Conservation (phyloP, 1,140 invertebrate species). For the Anastrepha obliqua region DNA sequence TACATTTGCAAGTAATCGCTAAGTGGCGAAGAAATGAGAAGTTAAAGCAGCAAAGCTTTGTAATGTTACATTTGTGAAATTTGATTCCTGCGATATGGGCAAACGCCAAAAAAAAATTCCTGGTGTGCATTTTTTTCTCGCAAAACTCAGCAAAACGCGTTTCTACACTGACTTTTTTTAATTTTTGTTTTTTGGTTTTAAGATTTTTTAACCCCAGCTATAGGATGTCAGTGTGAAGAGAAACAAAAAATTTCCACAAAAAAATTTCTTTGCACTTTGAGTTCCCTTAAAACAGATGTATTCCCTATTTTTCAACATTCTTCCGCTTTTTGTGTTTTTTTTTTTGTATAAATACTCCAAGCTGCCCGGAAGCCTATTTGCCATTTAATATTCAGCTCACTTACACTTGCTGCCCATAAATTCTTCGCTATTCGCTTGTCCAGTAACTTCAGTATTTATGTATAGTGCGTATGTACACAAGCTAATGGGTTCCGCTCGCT, state of each 20-base stretch:
- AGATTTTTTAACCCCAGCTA: too few species aligned
- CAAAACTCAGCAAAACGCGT: too few species aligned
- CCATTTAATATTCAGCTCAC: conserved; percentile 41
- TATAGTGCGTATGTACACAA: too few species aligned
- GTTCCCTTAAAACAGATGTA: neutral
- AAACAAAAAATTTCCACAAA: neutral
- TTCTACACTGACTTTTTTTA: too few species aligned
- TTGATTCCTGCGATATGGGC: neutral
- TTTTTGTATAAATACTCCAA: neutral
- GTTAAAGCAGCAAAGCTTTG: neutral
- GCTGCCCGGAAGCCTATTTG: conserved; percentile 25
- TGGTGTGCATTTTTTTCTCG: too few species aligned
- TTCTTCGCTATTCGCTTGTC: neutral
- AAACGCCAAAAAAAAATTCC: too few species aligned
- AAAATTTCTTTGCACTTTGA: neutral
- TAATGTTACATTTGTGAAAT: conserved; percentile 10
- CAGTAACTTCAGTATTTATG: neutral
- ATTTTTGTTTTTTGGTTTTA: too few species aligned
- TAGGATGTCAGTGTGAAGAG: neutral
- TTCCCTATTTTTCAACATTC: too few species aligned
- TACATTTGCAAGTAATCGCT: neutral
- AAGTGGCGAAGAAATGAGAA: neutral
- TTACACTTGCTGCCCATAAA: conserved; percentile 42
- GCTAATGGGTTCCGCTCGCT: conserved; percentile 44
- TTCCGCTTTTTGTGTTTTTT: too few species aligned